Base-by-base conservation (phyloP, 2,888 invertebrate species). In the Pteria penguin region DNA sequence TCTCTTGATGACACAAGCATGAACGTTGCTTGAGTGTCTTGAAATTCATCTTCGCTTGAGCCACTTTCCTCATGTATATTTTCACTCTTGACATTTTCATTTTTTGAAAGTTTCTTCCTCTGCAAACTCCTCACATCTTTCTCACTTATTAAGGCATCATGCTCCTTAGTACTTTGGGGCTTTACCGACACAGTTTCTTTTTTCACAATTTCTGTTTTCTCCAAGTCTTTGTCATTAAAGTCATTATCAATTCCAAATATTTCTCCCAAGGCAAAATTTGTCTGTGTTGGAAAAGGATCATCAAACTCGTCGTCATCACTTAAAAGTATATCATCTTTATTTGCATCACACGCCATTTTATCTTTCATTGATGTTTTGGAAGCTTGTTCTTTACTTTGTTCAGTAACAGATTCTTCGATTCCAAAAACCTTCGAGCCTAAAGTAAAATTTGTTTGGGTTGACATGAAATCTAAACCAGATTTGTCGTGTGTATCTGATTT, bases 1-100 rank as follows among this genome's bases (percentile, higher is more conserved):
- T 67, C 67, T 29, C 29, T 55, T 26, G 65, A 33, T 8, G 36
- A 8, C 0, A 45, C 27, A 2, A 73, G 18, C 33, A 66, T 61
- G 36, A 73, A 73, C 32, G 65, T 73, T 36, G 73, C 67, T 29
- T 73, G 73, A 11, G 67, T 67, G 58, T 73, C 73, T 5, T 67
- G 24, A 33, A 73, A 67, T 22, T 61, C 32, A 52, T 71, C 67
- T 26, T 67, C 67, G 22, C 32, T 33, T 18, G 45, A 45, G 45
- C 45, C n/a, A n/a, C n/a, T n/a, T n/a, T n/a, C n/a, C n/a, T n/a
- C n/a, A n/a, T n/a, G n/a, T n/a, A n/a, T n/a, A n/a, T n/a, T n/a
- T n/a, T n/a, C n/a, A n/a, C n/a, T n/a, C n/a, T n/a, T n/a, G n/a
- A n/a, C n/a, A n/a, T n/a, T n/a, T n/a, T n/a, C n/a, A n/a, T n/a